phyloP scores from a whole-genome alignment of 2,888 invertebrate genomes.

The Merodon equestris region DNA sequence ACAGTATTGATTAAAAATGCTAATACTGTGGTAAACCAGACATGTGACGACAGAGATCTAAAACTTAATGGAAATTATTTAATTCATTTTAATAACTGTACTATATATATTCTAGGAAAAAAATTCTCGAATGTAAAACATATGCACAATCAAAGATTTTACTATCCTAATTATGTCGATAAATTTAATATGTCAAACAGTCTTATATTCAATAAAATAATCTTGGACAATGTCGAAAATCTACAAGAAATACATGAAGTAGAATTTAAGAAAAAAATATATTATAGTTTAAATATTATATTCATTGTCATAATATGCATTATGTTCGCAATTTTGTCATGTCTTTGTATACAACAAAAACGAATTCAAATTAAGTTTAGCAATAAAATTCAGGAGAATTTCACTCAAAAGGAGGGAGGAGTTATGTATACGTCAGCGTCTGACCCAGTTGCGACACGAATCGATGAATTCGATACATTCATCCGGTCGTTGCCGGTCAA shows the following conservation, averaged over 20 bases:
- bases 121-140: constrained; percentile 27
- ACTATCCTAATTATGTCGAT: constrained; percentile 10
- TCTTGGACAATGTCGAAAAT: background rate
- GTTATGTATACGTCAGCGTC: background rate
- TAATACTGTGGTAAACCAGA: constrained; percentile 16
- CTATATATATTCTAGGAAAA: background rate
- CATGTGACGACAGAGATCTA: constrained; percentile 20
- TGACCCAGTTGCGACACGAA: too few relatives aligned
- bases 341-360: constrained; percentile 1
- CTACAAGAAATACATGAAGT: too few relatives aligned
- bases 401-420: background rate
- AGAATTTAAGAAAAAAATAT: background rate
- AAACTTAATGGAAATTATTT: constrained; percentile 13
- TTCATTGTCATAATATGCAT: background rate
- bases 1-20: constrained; percentile 9
- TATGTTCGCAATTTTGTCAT: constrained; percentile 4
- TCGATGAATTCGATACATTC: too few relatives aligned
- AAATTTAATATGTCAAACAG: background rate
- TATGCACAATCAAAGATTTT: constrained; percentile 16
- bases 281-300: background rate
- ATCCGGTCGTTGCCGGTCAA: too few relatives aligned
- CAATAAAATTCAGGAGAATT: constrained; percentile 5
- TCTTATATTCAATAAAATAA: background rate
- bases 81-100: constrained; percentile 16
- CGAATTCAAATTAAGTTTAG: background rate